Evolutionary conservation across 2,888 invertebrate species (phyloP), one percentile per base, ranked within the genome.

Genomic region (Blera fallax): DNA sequence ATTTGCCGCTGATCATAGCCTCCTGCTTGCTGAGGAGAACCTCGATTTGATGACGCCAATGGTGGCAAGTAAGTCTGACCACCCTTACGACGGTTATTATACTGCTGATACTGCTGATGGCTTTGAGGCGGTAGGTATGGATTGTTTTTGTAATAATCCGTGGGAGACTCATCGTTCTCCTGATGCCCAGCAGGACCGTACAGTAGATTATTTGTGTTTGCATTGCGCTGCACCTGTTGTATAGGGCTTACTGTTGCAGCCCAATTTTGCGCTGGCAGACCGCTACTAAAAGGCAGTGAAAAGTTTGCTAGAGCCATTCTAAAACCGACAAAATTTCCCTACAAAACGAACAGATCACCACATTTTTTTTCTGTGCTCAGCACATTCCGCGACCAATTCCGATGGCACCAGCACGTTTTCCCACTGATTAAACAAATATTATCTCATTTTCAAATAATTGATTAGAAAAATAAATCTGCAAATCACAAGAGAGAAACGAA

Each of bases 121-220:
- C 62, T 69, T 24, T 89, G 89, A n/a, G 92, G 92, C 6, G 90
- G 89, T 16, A 90, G 89, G 87, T 92, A 92, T 18, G 92, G 92
- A 89, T 92, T 91, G 81, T 92, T 92, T 87, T 92, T 91, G 54
- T 90, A 92, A 82, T 89, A 92, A 16, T 91, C 90, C 1, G 89
- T 76, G 3, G 87, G 88, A 1, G 65, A 43, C 24, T 84, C 88
- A 21, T 88, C 89, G 37, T 89, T 89, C 69, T 91, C 90, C 87
- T 92, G 92, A 88, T 92, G 92, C 64, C 91, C 92, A 64, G 90
- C 91, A 60, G 92, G 92, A 52, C 91, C 91, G 84, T 92, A 92
- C 4, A 92, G 88, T 67, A 92, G 87, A 89, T 91, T 92, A 65
- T 92, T 92, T 8, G 92, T 92, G 80, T 91, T 92, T 58, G 91